Percentiles rank a stretch among this genome's conserved stretches.
Conservation (phyloP, 2,888 invertebrate genomes). For the Acronicta aceris region DNA sequence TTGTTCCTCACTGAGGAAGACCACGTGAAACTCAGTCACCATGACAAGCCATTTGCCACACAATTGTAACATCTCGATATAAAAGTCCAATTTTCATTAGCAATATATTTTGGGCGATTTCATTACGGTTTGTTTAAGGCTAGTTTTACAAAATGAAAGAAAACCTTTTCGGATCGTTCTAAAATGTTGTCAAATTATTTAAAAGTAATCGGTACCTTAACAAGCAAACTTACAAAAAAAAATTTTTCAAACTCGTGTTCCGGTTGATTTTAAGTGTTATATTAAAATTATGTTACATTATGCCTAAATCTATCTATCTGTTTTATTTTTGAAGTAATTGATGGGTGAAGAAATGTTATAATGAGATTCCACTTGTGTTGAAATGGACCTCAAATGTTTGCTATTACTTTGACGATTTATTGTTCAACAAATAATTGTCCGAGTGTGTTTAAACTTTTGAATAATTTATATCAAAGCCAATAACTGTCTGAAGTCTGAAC, state of each 20-base stretch:
- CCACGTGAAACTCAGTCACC: conserved; percentile 6
- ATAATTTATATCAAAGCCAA: not conserved
- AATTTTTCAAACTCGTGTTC: too few relatives aligned
- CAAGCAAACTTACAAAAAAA: too few relatives aligned
- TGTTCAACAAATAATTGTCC: not conserved
- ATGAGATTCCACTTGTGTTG: conserved; percentile 45
- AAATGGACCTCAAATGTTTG: conserved; percentile 28
- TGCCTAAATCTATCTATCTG: conserved; percentile 26
- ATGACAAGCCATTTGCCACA: conserved; percentile 3
- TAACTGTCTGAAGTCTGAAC: too few relatives aligned
- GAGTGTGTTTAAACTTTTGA: conserved; percentile 9
- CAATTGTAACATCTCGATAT: not conserved
- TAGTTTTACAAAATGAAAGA: not conserved
- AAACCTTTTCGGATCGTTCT: not conserved
- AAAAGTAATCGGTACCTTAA: too few relatives aligned
- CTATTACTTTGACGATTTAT: conserved; percentile 17
- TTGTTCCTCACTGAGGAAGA: conserved; percentile 18
- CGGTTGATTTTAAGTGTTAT: too few relatives aligned
- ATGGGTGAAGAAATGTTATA: conserved; percentile 46
- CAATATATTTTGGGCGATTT: conserved; percentile 18
- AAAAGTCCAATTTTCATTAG: conserved; percentile 34
- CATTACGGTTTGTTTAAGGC: conserved; percentile 18
- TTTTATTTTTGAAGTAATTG: conserved; percentile 45
- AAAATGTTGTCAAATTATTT: not conserved
- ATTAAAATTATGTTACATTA: too few relatives aligned